phyloP scores from a whole-genome alignment of 2,797 vertebrate genomes.

The Geotrypetes seraphini region DNA sequence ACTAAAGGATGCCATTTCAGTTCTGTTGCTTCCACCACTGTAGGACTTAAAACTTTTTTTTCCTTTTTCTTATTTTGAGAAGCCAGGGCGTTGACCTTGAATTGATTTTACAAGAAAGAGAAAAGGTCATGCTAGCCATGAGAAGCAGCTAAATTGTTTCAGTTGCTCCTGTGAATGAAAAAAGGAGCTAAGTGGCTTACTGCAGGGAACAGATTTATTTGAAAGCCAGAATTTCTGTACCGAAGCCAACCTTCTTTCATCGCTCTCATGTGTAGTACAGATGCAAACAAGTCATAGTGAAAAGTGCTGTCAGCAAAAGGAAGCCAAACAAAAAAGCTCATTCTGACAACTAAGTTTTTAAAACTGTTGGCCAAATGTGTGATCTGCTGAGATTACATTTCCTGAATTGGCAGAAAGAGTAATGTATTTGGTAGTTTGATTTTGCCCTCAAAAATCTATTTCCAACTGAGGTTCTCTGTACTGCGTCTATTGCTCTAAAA shows the following conservation, averaged over 20 bases:
- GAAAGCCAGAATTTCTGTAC: conserved; percentile 28
- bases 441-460: no score
- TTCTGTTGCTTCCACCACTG: conserved; percentile 11
- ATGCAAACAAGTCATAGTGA: conserved; percentile 17
- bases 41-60: no score
- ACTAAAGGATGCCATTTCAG: conserved; percentile 15
- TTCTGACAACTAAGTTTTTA: no score
- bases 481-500: no score
- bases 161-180: conserved; percentile 20
- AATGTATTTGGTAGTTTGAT: no score
- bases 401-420: no score
- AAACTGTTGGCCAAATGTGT: no score
- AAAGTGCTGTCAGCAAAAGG: conserved; percentile 3
- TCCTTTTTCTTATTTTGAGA: conserved; percentile 15
- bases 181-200: conserved; percentile 21
- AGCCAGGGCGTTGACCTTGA: conserved; percentile 26
- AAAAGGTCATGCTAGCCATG: conserved; percentile 47
- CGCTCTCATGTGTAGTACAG: conserved; percentile 21
- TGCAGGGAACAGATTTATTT: conserved; percentile 25
- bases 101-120: conserved; percentile 28
- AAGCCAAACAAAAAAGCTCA: no score
- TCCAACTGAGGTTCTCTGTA: no score
- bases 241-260: conserved; percentile 29
- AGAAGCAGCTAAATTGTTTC: conserved; percentile 29
- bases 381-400: no score